Evolutionary conservation across 2,797 vertebrate genomes (phyloP).

Genomic region (Podarcis siculus): DNA sequence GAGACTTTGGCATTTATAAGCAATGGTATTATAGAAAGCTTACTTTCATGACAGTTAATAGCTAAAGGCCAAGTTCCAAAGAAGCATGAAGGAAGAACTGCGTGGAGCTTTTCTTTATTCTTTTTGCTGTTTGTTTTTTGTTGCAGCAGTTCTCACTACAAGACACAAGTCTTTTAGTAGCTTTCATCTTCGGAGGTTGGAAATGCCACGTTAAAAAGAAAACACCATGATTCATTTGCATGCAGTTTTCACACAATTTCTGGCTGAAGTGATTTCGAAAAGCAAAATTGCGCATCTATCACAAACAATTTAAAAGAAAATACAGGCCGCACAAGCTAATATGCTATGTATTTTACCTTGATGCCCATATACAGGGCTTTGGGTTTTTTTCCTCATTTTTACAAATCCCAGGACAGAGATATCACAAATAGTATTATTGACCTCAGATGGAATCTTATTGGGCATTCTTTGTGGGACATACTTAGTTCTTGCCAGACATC

Average conservation of each 20-base stretch:
- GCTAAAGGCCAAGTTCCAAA: constrained; percentile 1
- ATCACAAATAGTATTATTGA: too few species aligned
- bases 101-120: neutral
- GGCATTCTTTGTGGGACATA: too few species aligned
- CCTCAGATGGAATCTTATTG: too few species aligned
- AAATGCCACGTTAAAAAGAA: neutral
- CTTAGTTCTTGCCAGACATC: neutral
- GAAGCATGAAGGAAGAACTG: neutral
- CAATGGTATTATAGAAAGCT: neutral
- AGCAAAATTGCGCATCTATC: neutral
- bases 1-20: constrained; percentile 11
- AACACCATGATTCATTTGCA: neutral
- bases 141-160: neutral
- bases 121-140: neutral
- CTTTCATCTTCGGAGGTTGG: neutral
- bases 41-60: constrained; percentile 13
- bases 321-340: too few species aligned
- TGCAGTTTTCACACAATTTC: neutral
- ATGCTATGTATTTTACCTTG: too few species aligned
- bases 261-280: neutral
- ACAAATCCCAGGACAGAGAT: too few species aligned
- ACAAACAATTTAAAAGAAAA: neutral
- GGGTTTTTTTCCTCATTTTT: too few species aligned
- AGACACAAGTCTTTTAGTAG: neutral
- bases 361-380: too few species aligned